A percentile compares a stretch with the other conserved stretches of the same genome.
Evolutionary conservation across 1,140 invertebrate species (phyloP).

Genomic region (Cotesia typhae): DNA sequence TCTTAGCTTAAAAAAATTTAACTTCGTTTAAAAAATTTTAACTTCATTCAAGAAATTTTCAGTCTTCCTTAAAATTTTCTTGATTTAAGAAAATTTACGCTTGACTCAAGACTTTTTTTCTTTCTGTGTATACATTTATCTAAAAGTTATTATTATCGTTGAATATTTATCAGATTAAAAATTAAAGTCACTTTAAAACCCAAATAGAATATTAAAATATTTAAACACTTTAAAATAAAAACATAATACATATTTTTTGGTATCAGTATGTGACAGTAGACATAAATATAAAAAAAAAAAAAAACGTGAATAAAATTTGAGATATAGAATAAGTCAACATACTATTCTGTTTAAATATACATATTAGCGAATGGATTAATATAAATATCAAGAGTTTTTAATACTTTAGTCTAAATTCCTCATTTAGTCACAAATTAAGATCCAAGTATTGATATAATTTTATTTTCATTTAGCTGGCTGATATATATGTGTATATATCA

Average conservation of each 20-base stretch:
- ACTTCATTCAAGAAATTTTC: too few species aligned
- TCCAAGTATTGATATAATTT: background rate
- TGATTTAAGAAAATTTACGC: too few species aligned
- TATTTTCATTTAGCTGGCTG: conserved; percentile 12
- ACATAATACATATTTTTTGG: background rate
- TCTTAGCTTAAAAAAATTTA: too few species aligned
- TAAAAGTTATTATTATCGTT: too few species aligned
- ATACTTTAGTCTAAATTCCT: conserved; percentile 5
- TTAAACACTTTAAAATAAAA: background rate
- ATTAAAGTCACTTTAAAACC: background rate
- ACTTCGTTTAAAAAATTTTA: too few species aligned
- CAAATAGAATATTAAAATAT: background rate
- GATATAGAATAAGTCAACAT: background rate
- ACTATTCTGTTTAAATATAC: background rate
- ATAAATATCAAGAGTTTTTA: background rate
- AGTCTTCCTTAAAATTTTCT: too few species aligned
- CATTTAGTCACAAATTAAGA: background rate
- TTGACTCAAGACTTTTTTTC: too few species aligned
- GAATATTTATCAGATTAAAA: too few species aligned
- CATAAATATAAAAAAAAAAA: conserved; percentile 10
- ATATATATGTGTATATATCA: background rate
- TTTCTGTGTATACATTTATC: too few species aligned
- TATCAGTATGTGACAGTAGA: conserved; percentile 21
- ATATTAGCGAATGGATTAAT: conserved; percentile 6
- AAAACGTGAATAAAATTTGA: background rate